These are phyloP conservation scores for Artibeus lituratus DNA, from an alignment of 2,797 vertebrate genomes.

Conservation along the genomic window DNA sequence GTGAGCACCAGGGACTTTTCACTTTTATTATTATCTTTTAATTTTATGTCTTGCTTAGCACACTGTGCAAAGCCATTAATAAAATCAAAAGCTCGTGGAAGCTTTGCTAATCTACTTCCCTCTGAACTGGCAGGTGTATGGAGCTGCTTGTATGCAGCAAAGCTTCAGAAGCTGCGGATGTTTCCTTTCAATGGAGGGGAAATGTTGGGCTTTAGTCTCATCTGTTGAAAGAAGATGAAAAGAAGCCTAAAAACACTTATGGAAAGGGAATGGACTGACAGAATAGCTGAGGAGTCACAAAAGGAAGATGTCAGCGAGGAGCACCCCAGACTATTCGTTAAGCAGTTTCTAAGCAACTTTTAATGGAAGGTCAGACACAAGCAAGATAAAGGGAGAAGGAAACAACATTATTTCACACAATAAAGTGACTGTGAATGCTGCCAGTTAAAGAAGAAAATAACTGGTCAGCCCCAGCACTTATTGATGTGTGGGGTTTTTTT, in stretches of 20 bases:
- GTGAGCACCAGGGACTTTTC: neutral
- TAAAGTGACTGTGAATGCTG: conserved; percentile 83
- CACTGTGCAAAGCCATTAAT: conserved; percentile 62
- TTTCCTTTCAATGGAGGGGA: conserved; percentile 75
- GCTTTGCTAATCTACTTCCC: conserved; percentile 68
- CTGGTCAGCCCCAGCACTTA: conserved; percentile 77
- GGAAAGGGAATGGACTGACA: conserved; percentile 78
- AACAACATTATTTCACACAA: conserved; percentile 84
- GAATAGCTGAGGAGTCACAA: conserved; percentile 83
- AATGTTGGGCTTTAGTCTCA: conserved; percentile 80
- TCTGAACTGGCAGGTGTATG: conserved; percentile 69
- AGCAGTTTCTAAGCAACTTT: conserved; percentile 99
- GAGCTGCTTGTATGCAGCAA: conserved; percentile 5
- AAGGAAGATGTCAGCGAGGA: conserved; percentile 86
- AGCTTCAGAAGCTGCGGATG: conserved; percentile 33
- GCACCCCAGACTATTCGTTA: conserved; percentile 83
- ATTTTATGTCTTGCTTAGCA: conserved; percentile 58
- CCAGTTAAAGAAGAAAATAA: conserved; percentile 78
- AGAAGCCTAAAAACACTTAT: conserved; percentile 78
- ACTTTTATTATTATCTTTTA: conserved; percentile 35
- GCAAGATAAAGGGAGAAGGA: conserved; percentile 86
- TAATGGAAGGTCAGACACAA: conserved; percentile 94
- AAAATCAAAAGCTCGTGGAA: conserved; percentile 67
- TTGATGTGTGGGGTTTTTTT: conserved; percentile 52
- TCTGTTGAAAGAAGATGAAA: conserved; percentile 79